Percentiles rank a stretch among this genome's conserved stretches.
These are phyloP conservation scores for Pyrgus malvae DNA, from an alignment of 2,888 invertebrate species.

Conservation along the genomic window DNA sequence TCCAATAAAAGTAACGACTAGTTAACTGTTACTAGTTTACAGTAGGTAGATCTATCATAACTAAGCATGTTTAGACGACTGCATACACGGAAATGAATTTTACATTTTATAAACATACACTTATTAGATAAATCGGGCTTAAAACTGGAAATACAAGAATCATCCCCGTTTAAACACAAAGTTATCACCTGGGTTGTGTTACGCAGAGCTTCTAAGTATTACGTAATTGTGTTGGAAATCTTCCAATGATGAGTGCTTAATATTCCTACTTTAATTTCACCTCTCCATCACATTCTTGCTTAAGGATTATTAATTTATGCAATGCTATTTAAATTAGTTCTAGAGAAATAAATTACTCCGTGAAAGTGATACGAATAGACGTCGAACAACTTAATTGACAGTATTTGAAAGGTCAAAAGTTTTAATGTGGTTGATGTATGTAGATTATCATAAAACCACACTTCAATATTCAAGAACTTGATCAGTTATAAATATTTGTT, in stretches of 20 bases:
- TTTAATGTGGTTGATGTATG: too few relatives aligned
- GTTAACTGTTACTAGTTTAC: too few relatives aligned
- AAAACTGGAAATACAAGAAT: conserved; percentile 20
- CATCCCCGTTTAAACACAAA: conserved; percentile 20
- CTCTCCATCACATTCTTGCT: conserved; percentile 3
- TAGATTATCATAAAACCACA: too few relatives aligned
- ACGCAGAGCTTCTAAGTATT: background rate
- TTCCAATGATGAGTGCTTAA: conserved; percentile 15
- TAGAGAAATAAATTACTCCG: conserved; percentile 3
- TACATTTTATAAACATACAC: conserved; percentile 3
- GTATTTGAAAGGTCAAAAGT: background rate
- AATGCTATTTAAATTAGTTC: conserved; percentile 15
- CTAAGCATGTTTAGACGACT: too few relatives aligned
- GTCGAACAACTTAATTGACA: background rate
- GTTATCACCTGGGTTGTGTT: background rate
- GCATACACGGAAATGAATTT: background rate
- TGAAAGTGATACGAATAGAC: conserved; percentile 10
- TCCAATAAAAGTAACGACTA: too few relatives aligned
- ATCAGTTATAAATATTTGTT: too few relatives aligned
- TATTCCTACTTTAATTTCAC: conserved; percentile 16
- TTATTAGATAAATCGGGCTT: conserved; percentile 3
- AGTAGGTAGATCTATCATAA: background rate
- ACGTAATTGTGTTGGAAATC: conserved; percentile 13
- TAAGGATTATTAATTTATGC: conserved; percentile 21
- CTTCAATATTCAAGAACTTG: too few relatives aligned